Base-by-base conservation (phyloP, 2,888 invertebrate genomes). In the Odontocolon sp. region DNA sequence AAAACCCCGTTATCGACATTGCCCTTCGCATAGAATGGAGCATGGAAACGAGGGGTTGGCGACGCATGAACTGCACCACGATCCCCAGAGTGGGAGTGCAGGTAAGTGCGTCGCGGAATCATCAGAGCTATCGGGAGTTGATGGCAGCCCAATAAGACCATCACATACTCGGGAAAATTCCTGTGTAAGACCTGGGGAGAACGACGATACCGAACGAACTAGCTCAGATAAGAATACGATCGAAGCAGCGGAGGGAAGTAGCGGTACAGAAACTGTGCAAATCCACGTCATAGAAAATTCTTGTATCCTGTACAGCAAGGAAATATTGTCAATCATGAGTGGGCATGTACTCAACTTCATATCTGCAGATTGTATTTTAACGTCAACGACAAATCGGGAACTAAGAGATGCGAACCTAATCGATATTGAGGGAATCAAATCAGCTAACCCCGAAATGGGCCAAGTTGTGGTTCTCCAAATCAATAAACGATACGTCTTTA, bases 181-280 rank as follows among this genome's bases (percentile, higher is more conserved):
- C 4, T 1, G 23, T 11, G 56, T 57, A 57, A 57, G 56, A 21
- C 38, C 56, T 23, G 36, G 18, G 38, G 11, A 16, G 36, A 11
- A 23, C 11, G 36, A 57, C 38, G n/a, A 11, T 2, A 21, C 56
- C 50, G 6, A 11, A 2, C 11, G 36, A 23, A 38, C 6, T 11
- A 23, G 23, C 21, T 57, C 56, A 14, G 36, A 3, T 2, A 3
- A 9, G 11, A 21, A n/a, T 1, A 2, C 50, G 1, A 28, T 26
- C 59, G 21, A 3, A 70, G 5, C 81, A 70, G 31, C 67, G 72
- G 18, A 81, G 80, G 82, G 47, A 64, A 6, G 45, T 50, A 3
- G 18, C 18, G 52, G 1, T 14, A 18, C 16, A 42, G 2, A 18
- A 42, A 1, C 16, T 6, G 2, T 18, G 40, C 0, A 42, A 42